Evolutionary conservation across 2,888 invertebrate species (phyloP), one percentile per base, ranked within the genome.

Genomic region (Chrysolina americana): DNA sequence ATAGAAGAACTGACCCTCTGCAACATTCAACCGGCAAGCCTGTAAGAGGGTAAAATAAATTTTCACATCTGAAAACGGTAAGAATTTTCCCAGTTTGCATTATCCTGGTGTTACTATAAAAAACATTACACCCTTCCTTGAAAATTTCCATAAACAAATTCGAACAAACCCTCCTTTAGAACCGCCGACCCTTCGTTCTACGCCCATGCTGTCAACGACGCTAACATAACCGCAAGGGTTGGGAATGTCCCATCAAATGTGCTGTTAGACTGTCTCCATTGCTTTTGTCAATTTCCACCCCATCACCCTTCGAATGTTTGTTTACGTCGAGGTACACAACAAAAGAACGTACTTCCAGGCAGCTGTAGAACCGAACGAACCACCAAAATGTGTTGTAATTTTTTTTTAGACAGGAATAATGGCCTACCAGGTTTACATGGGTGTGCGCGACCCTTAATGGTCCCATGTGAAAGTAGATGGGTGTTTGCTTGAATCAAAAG

Each of bases 201-300:
- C 74, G 70, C 63, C 66, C 36, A 66, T 74, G 74, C 50, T 36
- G n/a, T 63, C 78, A 70, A 74, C 73, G 76, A 71, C 64, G 36
- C 64, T 69, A 74, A 77, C 76, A 76, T 79, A 81, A 84, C 82
- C 84, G 81, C 83, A 83, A 83, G 83, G 83, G 83, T 82, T 84
- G 83, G 81, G 81, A 83, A 81, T 80, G 80, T 78, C 77, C 81
- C 82, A 81, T 82, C 81, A 80, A 82, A 81, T 78, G 78, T 78
- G 80, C 77, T 78, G 80, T 84, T 84, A 83, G 80, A 80, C 82
- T 79, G 83, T 83, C 83, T 84, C 82, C 80, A 84, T 83, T 82
- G 83, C 84, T 81, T 82, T 79, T 77, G 79, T 78, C 80, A 81
- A 81, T 82, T 82, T 80, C 80, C 80, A 79, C 81, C 81, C 81